Base-by-base conservation (phyloP, 2,113 vertebrate genomes). In the Lophotis ruficrista region DNA sequence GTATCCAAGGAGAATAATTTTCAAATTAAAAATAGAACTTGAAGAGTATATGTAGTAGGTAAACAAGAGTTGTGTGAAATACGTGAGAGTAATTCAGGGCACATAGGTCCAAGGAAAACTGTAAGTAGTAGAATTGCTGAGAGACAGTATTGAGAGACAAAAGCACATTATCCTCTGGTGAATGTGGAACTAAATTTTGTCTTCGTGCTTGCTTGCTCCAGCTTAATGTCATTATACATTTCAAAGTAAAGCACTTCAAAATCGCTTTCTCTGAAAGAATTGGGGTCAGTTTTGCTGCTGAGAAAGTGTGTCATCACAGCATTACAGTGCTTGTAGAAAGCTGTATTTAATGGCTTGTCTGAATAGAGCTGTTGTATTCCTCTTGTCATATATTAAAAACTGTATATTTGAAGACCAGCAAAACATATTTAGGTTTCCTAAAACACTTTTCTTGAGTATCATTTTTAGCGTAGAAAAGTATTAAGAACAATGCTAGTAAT, bases 221-320 rank as follows among this genome's bases (percentile, higher is more conserved):
- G 53, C 65, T 89, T 95, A 94, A 89, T 89, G 50, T 79, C 69
- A 81, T 92, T 90, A 78, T 57, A 19, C 60, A 76, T 96, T 94
- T 96, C 83, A 90, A 94, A 96, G 95, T 65, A 91, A 92, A 87
- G 37, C 65, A 35, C 61, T 92, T 94, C 48, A 71, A 78, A 91
- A 92, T 60, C 71, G 62, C 12, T 80, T 92, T 91, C 41, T 75
- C 38, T 65, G 89, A 57, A 82, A 66, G 83, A 92, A 93, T 57
- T 94, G 57, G 53, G 83, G 86, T 92, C 90, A 84, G 0, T 94
- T 95, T 90, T 92, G 65, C 65, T 93, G 69, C 83, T 92, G 92
- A 94, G 72, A 70, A 92, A 87, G 65, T 95, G 19, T 90, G 81
- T 87, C 69, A 89, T 69, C 69, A 43, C 43, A 93, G 73, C 48